Percentiles rank a stretch among this genome's conserved stretches.
These are phyloP conservation scores for Zaprionus bogoriensis DNA, from an alignment of 2,888 invertebrate genomes.

Conservation along the genomic window DNA sequence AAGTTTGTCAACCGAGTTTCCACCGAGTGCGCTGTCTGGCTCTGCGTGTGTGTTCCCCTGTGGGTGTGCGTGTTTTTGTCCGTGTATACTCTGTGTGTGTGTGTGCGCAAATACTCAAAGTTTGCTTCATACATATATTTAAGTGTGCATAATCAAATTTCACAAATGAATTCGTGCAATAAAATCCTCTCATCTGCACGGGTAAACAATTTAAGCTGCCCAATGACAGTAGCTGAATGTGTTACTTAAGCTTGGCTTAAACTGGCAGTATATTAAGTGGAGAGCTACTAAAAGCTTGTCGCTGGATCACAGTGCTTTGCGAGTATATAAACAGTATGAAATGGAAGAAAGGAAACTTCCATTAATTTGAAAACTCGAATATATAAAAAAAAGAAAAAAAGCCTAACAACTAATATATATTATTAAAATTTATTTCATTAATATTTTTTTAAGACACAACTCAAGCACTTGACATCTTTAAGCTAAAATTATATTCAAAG, in stretches of 20 bases:
- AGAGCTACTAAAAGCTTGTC: background rate
- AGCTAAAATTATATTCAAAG: too few relatives aligned
- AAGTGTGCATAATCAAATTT: conserved; percentile 60
- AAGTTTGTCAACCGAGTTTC: conserved; percentile 42
- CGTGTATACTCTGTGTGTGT: too few relatives aligned
- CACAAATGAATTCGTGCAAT: conserved; percentile 56
- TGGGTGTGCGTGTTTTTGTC: background rate
- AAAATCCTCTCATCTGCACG: conserved; percentile 57
- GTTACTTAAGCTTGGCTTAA: background rate
- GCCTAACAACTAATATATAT: too few relatives aligned
- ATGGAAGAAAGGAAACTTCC: too few relatives aligned
- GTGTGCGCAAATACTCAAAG: background rate
- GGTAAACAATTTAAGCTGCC: conserved; percentile 31
- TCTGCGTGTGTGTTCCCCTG: too few relatives aligned
- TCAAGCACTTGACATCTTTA: too few relatives aligned
- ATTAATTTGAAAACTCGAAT: too few relatives aligned
- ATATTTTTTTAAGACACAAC: too few relatives aligned
- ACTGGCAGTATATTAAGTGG: background rate
- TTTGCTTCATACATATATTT: conserved; percentile 14
- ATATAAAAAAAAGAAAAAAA: too few relatives aligned
- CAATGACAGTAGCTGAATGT: conserved; percentile 24
- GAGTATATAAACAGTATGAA: too few relatives aligned
- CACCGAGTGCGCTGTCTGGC: background rate
- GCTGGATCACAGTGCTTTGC: conserved; percentile 1
- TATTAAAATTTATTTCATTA: too few relatives aligned